Conservation (phyloP, 2,797 vertebrate species). For the Oreortyx pictus region DNA sequence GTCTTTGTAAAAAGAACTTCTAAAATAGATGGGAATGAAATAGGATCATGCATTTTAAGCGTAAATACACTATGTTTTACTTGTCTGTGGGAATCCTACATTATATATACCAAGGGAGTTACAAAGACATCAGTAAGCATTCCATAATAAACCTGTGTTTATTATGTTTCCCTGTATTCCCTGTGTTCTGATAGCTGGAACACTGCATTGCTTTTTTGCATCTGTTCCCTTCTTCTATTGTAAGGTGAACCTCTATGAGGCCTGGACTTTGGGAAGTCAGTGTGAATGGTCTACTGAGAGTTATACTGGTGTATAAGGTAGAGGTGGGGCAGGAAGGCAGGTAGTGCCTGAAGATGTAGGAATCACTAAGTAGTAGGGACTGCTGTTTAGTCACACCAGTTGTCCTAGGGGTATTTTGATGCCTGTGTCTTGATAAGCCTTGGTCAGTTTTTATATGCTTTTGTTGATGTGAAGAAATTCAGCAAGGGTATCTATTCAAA, state of each 20-base stretch:
- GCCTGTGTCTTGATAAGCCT: not conserved
- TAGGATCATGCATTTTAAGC: too few relatives aligned
- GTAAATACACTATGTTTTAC: too few relatives aligned
- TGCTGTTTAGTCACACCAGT: not conserved
- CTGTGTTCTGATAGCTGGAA: not conserved
- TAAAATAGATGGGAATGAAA: not conserved
- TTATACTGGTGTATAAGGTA: not conserved
- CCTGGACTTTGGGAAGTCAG: not conserved
- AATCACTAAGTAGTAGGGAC: not conserved
- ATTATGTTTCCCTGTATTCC: too few relatives aligned
- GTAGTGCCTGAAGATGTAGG: not conserved
- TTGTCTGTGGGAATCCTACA: not conserved
- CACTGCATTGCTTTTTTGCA: not conserved
- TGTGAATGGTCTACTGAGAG: not conserved
- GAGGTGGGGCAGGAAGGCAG: too few relatives aligned
- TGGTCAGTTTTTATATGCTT: not conserved
- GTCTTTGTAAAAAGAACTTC: not conserved
- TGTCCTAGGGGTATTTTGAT: not conserved
- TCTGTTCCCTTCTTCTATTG: not conserved
- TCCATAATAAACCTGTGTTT: too few relatives aligned
- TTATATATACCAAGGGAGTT: not conserved
- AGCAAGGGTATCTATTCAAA: not conserved
- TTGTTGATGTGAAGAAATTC: not conserved
- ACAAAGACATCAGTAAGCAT: not conserved
- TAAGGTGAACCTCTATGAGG: not conserved